Percentiles rank a stretch among this genome's conserved stretches.
phyloP scores from a whole-genome alignment of 1,140 invertebrate species.

The Telenomus remus region DNA sequence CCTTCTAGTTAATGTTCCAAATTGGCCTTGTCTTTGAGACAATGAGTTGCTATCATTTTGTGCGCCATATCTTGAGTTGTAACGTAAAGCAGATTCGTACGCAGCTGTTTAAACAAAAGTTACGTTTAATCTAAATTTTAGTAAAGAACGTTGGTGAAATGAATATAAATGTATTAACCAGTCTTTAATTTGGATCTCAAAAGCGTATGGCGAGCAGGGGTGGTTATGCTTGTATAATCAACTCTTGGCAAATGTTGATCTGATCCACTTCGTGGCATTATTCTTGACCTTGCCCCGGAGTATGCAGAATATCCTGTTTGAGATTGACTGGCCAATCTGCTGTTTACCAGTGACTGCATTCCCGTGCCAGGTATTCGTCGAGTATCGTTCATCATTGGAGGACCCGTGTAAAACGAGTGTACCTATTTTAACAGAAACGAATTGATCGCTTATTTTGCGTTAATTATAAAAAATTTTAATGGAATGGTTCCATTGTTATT shows the following conservation, averaged over 20 bases:
- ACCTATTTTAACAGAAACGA: slow-evolving; percentile 71
- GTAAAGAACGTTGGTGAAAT: neutral
- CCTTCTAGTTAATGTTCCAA: slow-evolving; percentile 79
- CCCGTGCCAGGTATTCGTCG: slow-evolving; percentile 78
- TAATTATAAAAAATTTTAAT: neutral
- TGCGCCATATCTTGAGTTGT: slow-evolving; percentile 78
- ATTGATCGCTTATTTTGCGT: neutral
- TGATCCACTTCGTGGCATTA: slow-evolving; percentile 87
- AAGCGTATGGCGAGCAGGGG: slow-evolving; percentile 83
- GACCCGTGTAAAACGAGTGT: slow-evolving; percentile 86
- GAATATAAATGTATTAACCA: slow-evolving; percentile 61
- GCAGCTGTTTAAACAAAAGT: slow-evolving; percentile 33
- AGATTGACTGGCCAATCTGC: slow-evolving; percentile 70
- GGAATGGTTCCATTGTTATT: no score
- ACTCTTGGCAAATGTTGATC: slow-evolving; percentile 89
- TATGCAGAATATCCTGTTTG: slow-evolving; percentile 74
- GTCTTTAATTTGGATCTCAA: slow-evolving; percentile 86
- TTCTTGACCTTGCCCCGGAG: slow-evolving; percentile 74
- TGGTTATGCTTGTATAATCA: slow-evolving; percentile 83
- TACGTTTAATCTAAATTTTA: neutral
- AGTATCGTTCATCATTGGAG: slow-evolving; percentile 74
- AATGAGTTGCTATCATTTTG: slow-evolving; percentile 74
- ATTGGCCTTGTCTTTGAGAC: slow-evolving; percentile 71
- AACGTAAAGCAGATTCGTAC: slow-evolving; percentile 69
- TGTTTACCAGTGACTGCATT: slow-evolving; percentile 70